Evolutionary conservation across 2,888 invertebrate genomes (phyloP), one percentile per base, ranked within the genome.

Genomic region (Piscicola geometra): DNA sequence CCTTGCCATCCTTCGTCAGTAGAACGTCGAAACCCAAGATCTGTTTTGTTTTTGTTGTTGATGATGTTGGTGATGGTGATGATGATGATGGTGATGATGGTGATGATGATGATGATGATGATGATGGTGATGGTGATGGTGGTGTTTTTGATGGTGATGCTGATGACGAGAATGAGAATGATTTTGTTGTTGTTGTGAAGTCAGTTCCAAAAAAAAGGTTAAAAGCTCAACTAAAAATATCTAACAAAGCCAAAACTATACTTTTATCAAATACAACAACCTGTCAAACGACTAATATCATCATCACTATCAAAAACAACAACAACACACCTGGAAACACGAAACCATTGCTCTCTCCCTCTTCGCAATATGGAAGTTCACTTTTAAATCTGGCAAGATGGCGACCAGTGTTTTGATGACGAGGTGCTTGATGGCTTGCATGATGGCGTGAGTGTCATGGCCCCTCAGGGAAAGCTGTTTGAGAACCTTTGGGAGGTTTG

Each of bases 21-120:
- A 87, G 80, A 30, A 88, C 84, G 79, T 87, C 87, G 80, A 88
- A 87, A 1, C 87, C 87, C 75, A 88, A 81, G 71, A 87, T 86
- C 87, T 87, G 81, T 0, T 66, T 5, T 9, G 60, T 5, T 56
- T 5, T 5, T n/a, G n/a, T n/a, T n/a, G 60, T 56, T 56, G 60
- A 5, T 35, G 41, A 15, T 41, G 41, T 9, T 41, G 41, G 41
- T 41, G 41, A 41, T 41, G 41, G 15, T 9, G n/a, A n/a, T n/a
- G n/a, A n/a, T n/a, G n/a, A n/a, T n/a, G n/a, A n/a, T n/a, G n/a
- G n/a, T n/a, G n/a, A n/a, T n/a, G n/a, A n/a, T n/a, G n/a, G n/a
- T n/a, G n/a, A n/a, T n/a, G n/a, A n/a, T n/a, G n/a, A n/a, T n/a
- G n/a, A n/a, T n/a, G n/a, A n/a, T n/a, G n/a, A n/a, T n/a, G n/a